These are phyloP conservation scores for Parasteatoda tepidariorum DNA, from an alignment of 1,140 invertebrate species.

Conservation along the genomic window DNA sequence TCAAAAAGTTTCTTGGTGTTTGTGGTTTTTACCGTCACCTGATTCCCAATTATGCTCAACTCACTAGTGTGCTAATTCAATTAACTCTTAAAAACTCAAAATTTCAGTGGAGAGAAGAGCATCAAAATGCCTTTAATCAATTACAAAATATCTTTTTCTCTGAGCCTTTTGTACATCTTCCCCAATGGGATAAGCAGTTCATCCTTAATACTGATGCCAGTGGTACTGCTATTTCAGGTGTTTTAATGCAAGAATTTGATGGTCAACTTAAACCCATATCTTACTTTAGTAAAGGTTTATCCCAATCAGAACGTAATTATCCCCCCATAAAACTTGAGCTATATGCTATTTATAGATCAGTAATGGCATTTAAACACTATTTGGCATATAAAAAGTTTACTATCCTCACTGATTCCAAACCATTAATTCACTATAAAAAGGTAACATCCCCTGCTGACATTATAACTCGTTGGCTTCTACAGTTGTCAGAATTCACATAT, in stretches of 20 bases:
- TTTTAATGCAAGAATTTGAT: neutral
- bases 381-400: neutral
- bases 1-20: neutral
- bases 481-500: neutral
- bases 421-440: neutral
- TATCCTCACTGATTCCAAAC: neutral
- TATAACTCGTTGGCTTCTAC: neutral
- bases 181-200: neutral
- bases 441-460: neutral
- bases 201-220: neutral
- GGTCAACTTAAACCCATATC: neutral
- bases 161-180: neutral
- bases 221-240: neutral
- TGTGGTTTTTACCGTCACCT: neutral
- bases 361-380: neutral
- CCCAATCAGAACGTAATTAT: neutral
- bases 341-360: neutral
- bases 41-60: neutral
- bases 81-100: neutral
- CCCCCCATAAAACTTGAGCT: neutral
- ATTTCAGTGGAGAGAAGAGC: neutral
- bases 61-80: neutral
- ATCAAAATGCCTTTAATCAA: neutral
- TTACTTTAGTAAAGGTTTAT: neutral
- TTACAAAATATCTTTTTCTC: neutral